Evolutionary conservation across 1,140 invertebrate species (phyloP).

Genomic region (Drosophila murphyi): DNA sequence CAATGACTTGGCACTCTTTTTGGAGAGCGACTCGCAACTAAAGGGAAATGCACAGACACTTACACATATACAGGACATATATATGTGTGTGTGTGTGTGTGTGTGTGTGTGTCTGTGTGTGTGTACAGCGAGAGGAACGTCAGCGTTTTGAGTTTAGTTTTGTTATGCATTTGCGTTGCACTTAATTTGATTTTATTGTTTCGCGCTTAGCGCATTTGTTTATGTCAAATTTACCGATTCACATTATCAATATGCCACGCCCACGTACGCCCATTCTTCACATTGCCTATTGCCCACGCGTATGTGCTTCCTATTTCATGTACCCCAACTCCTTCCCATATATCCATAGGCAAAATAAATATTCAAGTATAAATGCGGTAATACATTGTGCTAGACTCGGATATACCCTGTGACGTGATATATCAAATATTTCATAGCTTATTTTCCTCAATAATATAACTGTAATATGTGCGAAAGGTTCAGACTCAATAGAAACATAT

Average conservation of each 20-base stretch:
- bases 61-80: conserved; percentile 4
- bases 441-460: too few species aligned
- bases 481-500: too few species aligned
- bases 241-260: conserved; percentile 67
- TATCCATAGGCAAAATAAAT: too few species aligned
- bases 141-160: conserved; percentile 17
- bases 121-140: background rate
- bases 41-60: conserved; percentile 8
- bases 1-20: conserved; percentile 68
- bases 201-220: conserved; percentile 71
- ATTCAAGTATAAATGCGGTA: too few species aligned
- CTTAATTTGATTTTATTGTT: conserved; percentile 74
- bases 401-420: too few species aligned
- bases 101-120: background rate
- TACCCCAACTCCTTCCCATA: background rate
- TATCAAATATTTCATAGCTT: too few species aligned
- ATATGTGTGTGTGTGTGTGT: background rate
- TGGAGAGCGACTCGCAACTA: conserved; percentile 1
- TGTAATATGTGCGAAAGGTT: too few species aligned
- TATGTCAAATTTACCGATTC: conserved; percentile 64
- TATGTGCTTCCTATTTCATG: background rate
- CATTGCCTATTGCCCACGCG: conserved; percentile 1
- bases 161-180: conserved; percentile 56
- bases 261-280: conserved; percentile 13
- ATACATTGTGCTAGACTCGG: too few species aligned